Evolutionary conservation across 2,113 vertebrate genomes (phyloP), one percentile per base, ranked within the genome.

Genomic region (Dromas ardeola): DNA sequence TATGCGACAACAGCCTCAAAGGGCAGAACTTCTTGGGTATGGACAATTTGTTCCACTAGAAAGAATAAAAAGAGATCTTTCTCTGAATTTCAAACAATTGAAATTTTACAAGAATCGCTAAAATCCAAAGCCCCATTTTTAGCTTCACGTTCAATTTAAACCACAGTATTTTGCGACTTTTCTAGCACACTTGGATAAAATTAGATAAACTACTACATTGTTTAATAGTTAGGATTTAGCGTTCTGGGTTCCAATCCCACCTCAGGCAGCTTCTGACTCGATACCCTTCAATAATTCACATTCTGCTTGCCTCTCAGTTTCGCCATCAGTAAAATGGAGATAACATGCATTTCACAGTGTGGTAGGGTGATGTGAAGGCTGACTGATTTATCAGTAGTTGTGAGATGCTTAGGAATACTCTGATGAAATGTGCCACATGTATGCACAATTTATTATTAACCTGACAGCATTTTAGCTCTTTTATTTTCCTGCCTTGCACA

Each of bases 351-450:
- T 82, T 85, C 87, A 85, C 81, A 52, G 74, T 70, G 81, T 6
- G 4, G 50, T 36, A 62, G 78, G 89, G 89, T 58, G 74, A 95
- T 91, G 91, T 80, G 89, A 96, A 96, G 55, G 78, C 59, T 96
- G 95, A 94, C 89, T 96, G 96, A 97, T 97, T 96, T 97, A 97
- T 96, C 95, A 95, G 81, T 80, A 96, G 91, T 86, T 95, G 78
- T 90, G 96, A 97, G 84, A 95, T 93, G 81, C 76, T 92, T 86
- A 95, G 93, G 72, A 94, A 95, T 90, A 90, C 79, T 94, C 81
- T 91, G 94, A 97, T 97, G 91, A 96, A 96, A 97, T 93, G 94
- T 95, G 95, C 96, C 97, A 95, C 93, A 90, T 93, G 95, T 94
- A 93, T 85, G 91, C 81, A 90, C 91, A 86, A 96, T 97, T 96